Conservation (phyloP, 2,888 invertebrate genomes). For the Helobdella robusta region DNA sequence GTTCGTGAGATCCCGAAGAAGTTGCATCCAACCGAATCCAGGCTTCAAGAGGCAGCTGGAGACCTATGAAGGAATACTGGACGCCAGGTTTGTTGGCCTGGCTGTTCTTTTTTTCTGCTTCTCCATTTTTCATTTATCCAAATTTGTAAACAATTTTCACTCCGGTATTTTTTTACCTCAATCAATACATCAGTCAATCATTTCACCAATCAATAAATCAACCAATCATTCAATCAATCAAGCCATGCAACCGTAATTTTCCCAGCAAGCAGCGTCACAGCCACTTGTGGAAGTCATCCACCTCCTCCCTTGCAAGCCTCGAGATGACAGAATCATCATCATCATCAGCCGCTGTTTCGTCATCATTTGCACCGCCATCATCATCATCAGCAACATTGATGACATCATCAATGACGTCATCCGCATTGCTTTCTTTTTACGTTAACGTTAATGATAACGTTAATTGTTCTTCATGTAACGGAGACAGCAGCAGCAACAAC, state of each 20-base stretch:
- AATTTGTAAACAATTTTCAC: no score
- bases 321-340: not conserved
- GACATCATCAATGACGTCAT: not conserved
- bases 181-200: no score
- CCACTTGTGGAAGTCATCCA: conserved; percentile 76
- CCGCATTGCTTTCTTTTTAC: no score
- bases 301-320: conserved; percentile 58
- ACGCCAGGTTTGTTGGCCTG: conserved; percentile 64
- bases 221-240: no score
- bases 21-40: conserved; percentile 88
- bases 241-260: no score
- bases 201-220: no score
- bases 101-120: no score
- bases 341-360: not conserved
- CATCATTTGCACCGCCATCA: not conserved
- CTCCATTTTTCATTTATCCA: no score
- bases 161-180: no score
- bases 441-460: no score
- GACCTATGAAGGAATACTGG: conserved; percentile 87
- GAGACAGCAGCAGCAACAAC: no score
- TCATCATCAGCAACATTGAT: not conserved
- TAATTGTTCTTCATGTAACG: no score
- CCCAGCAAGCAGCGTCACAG: conserved; percentile 83
- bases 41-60: conserved; percentile 79
- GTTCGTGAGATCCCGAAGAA: conserved; percentile 80